Conservation (phyloP, 2,888 invertebrate species). For the Drepana falcataria region DNA sequence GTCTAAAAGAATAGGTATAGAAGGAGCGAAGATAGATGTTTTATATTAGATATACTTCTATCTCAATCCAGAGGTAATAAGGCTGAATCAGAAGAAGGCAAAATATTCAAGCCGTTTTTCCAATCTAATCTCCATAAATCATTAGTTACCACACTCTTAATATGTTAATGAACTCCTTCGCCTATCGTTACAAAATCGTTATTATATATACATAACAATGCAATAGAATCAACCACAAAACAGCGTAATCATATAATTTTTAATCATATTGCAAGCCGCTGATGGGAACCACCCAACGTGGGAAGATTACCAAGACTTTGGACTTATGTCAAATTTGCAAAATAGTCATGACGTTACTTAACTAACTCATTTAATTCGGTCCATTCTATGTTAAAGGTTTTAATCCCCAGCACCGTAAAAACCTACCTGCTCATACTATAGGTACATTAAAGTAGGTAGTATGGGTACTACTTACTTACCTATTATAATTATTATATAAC, state of each 20-base stretch:
- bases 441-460: no score
- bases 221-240: background rate
- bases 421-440: no score
- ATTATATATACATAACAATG: background rate
- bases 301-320: background rate
- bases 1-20: no score
- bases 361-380: background rate
- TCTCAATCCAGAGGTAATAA: no score
- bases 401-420: background rate
- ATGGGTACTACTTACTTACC: background rate
- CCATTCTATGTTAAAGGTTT: background rate
- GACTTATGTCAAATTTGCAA: background rate
- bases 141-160: background rate
- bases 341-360: background rate
- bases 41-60: no score
- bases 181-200: background rate
- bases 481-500: conserved; percentile 6
- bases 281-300: background rate
- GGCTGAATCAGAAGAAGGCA: no score
- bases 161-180: background rate
- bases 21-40: no score
- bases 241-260: background rate
- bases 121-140: background rate
- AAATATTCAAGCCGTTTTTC: no score
- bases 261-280: background rate